Base-by-base conservation (phyloP, 2,888 invertebrate species). In the Drosophila antonietae region DNA sequence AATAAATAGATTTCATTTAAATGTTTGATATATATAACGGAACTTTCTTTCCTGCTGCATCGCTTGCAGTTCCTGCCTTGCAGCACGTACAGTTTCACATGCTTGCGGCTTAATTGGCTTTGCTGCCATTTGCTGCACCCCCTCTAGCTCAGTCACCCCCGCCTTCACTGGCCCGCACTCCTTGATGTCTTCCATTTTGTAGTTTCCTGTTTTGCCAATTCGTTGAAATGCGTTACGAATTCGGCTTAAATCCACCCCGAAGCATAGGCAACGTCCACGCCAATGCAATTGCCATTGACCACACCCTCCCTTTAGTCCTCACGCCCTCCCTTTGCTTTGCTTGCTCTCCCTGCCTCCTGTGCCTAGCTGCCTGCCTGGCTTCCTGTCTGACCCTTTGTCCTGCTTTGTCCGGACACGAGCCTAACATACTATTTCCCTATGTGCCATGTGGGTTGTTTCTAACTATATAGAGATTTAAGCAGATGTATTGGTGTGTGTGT, bases 401-500 rank as follows among this genome's bases (percentile, higher is more conserved):
- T 46, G 53, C 46, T 35, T 28, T 3, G 28, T 20, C 20, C 20
- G 76, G 75, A 80, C 77, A 77, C 64, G 70, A 65, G 74, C 75
- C 74, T 69, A 46, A 46, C 46, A 23, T 23, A 69, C 55, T 60
- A 65, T 58, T 60, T 61, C 43, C 65, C 69, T 65, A 60, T 71
- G 47, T 67, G 51, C 39, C 77, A 77, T 80, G 63, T 78, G 77
- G 80, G 80, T 80, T 80, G 80, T 80, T 78, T 76, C 58, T 56
- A 6, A 49, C 15, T 10, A 12, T 23, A 49, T 43, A 20, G 41
- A 23, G 41, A 47, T 31, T 44, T 18, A 33, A 56, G 49, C 18
- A 39, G 5, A 6, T 28, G 28, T 28, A 28, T 28, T 1, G 6
- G 7, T 28, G 28, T 5, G 52, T 66, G 68, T 43, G 72, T 65